phyloP scores from a whole-genome alignment of 2,888 invertebrate species.

The Pyrocoelia pectoralis region DNA sequence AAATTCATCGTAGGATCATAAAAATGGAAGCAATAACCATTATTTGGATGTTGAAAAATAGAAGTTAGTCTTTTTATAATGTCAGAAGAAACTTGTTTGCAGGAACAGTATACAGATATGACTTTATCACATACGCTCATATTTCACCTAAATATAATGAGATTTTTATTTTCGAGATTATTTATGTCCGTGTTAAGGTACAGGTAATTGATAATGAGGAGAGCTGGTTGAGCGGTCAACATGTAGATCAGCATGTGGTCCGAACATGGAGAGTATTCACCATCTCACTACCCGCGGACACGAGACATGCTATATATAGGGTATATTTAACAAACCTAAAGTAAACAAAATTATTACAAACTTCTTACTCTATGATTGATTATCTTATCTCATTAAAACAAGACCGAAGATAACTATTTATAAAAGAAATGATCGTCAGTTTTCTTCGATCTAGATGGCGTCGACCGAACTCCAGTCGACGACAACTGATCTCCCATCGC shows the following conservation, averaged over 20 bases:
- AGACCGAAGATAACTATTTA: constrained; percentile 31
- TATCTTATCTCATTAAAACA: constrained; percentile 39
- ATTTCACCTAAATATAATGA: constrained; percentile 54
- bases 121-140: constrained; percentile 53
- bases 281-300: constrained; percentile 29
- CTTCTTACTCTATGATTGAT: constrained; percentile 40
- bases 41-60: constrained; percentile 25
- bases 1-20: constrained; percentile 26
- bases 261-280: constrained; percentile 24
- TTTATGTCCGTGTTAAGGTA: constrained; percentile 55
- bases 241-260: constrained; percentile 41
- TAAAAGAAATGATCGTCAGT: constrained; percentile 29
- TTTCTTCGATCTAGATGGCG: constrained; percentile 32
- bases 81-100: constrained; percentile 35
- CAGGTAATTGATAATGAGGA: constrained; percentile 55
- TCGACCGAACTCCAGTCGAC: constrained; percentile 37
- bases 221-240: constrained; percentile 39
- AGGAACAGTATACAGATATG: constrained; percentile 37
- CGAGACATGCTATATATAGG: constrained; percentile 32
- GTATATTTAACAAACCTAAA: constrained; percentile 36
- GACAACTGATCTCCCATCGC: constrained; percentile 43
- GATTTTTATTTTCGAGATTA: constrained; percentile 54
- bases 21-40: constrained; percentile 27
- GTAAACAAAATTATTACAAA: constrained; percentile 41
- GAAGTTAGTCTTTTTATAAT: constrained; percentile 18